Evolutionary conservation across 2,888 invertebrate genomes (phyloP), one percentile per base, ranked within the genome.

Genomic region (Capitulum mitella): DNA sequence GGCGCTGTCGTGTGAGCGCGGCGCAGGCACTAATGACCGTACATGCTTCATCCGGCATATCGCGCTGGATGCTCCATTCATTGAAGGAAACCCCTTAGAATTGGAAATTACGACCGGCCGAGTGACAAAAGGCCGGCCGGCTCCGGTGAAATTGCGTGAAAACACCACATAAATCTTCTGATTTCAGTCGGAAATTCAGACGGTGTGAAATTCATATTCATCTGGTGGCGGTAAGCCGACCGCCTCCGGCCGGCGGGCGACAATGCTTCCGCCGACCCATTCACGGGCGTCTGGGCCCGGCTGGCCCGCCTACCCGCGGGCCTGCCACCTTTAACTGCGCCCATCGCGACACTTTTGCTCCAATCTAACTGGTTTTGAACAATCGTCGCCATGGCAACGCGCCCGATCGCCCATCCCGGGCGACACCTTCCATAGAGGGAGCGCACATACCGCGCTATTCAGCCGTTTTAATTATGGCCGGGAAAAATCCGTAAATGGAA

Each of bases 201-300:
- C 70, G 70, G 70, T 70, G 70, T 70, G 70, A 70, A 70, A 70
- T 70, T 70, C 70, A 70, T 70, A 70, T 70, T 70, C 70, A 70
- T 70, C 70, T 70, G 70, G 26, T 26, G 70, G 16, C 37, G 40
- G 70, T 26, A 26, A 26, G 37, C 8, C 64, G 64, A 37, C 64
- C 64, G 64, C 34, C 61, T n/a, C 64, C 8, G 19, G 19, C 34
- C 19, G 34, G 64, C 34, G 34, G 70, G 70, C 40, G 70, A 70
- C 70, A 70, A 70, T 70, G 70, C 8, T 1, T 37, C 64, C 26
- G 29, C 0, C 3, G 70, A 26, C 3, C 70, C 70, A 70, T 70
- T 70, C 37, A 70, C 64, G 34, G 34, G 6, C 19, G 54, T 8
- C 26, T 6, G 54, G 58, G 8, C 40, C 70, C 37, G 26, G 16